Evolutionary conservation across 2,113 vertebrate species (phyloP).

Genomic region (Zapus hudsonius): DNA sequence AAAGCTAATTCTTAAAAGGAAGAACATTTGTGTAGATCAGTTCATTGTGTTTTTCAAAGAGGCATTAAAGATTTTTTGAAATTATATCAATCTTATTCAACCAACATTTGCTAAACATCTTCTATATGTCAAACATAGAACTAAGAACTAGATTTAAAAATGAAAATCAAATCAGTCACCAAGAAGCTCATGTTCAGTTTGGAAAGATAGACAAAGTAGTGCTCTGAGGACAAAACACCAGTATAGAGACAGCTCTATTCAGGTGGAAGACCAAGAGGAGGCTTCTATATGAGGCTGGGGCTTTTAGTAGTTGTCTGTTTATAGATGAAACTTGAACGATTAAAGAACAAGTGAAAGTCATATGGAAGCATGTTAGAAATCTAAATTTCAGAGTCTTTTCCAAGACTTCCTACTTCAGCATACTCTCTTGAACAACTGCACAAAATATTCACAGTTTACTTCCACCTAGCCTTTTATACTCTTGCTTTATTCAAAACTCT

Average conservation of each 20-base stretch:
- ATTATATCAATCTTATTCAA: constrained; percentile 3
- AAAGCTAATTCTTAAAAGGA: constrained; percentile 10
- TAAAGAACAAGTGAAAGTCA: neutral
- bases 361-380: neutral
- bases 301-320: neutral
- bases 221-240: neutral
- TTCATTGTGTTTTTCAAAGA: constrained; percentile 17
- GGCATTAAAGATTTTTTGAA: constrained; percentile 40
- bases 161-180: neutral
- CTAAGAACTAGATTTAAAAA: neutral
- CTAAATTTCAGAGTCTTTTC: neutral
- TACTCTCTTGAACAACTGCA: neutral
- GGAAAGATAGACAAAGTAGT: neutral
- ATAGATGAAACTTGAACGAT: constrained; percentile 1
- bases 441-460: neutral
- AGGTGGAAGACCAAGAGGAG: neutral
- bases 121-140: neutral
- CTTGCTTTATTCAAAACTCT: neutral
- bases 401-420: neutral
- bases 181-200: neutral
- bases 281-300: neutral
- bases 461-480: neutral
- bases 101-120: constrained; percentile 28
- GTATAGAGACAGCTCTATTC: neutral
- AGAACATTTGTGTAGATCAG: constrained; percentile 6